Evolutionary conservation across 2,888 invertebrate genomes (phyloP).

Genomic region (Chromoteleia sp.): DNA sequence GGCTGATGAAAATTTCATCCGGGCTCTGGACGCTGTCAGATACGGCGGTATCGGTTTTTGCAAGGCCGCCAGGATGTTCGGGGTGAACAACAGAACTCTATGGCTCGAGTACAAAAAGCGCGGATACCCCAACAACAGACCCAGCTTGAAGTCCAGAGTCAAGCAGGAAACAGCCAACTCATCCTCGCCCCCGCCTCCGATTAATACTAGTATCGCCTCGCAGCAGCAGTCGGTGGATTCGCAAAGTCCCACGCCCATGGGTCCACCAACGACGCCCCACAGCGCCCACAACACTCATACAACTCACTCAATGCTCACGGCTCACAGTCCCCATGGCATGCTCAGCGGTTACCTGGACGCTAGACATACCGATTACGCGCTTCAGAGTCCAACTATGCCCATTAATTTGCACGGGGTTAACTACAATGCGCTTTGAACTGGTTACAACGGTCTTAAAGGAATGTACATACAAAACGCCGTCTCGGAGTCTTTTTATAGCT

Average conservation of each 20-base stretch:
- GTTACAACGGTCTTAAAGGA: not conserved
- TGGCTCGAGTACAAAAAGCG: constrained; percentile 94
- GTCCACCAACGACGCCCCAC: constrained; percentile 77
- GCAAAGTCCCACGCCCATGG: constrained; percentile 85
- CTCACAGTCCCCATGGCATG: constrained; percentile 89
- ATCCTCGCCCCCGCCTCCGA: constrained; percentile 85
- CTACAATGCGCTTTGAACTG: constrained; percentile 90
- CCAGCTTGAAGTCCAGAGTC: constrained; percentile 91
- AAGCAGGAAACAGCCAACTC: constrained; percentile 88
- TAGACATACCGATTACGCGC: constrained; percentile 88
- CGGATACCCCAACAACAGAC: constrained; percentile 92
- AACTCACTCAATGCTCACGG: constrained; percentile 86
- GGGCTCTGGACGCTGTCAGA: constrained; percentile 92
- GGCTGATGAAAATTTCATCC: constrained; percentile 92
- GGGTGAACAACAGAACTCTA: constrained; percentile 93
- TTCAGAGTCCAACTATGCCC: constrained; percentile 88
- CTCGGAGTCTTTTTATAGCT: constrained; percentile 2
- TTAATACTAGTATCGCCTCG: constrained; percentile 6
- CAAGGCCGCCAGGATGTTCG: constrained; percentile 93
- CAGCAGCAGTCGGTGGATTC: constrained; percentile 83
- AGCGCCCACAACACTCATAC: constrained; percentile 80
- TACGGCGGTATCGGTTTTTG: constrained; percentile 94
- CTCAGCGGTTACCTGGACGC: constrained; percentile 89
- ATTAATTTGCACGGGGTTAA: constrained; percentile 91
- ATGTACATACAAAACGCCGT: constrained; percentile 34